Conservation (phyloP, 2,888 invertebrate species). For the Anoplius nigerrimus region DNA sequence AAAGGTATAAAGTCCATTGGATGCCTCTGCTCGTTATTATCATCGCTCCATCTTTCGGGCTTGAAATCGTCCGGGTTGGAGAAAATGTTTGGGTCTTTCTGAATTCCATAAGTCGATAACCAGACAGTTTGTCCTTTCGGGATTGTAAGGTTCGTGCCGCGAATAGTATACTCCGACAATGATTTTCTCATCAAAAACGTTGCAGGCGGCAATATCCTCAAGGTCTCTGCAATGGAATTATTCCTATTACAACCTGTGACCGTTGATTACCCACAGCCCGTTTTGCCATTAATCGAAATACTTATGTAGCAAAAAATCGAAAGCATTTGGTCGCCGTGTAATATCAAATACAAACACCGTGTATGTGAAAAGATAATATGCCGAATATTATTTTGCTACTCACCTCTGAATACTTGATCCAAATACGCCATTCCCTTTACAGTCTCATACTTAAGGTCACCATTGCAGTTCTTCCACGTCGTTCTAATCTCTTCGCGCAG, state of each 20-base stretch:
- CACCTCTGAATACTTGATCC: slow-evolving; percentile 5
- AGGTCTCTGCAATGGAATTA: slow-evolving; percentile 48
- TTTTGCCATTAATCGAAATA: too few relatives aligned
- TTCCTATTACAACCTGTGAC: too few relatives aligned
- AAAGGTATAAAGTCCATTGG: slow-evolving; percentile 58
- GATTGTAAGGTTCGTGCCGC: slow-evolving; percentile 37
- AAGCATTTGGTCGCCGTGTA: too few relatives aligned
- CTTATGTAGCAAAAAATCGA: too few relatives aligned
- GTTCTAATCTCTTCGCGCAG: slow-evolving; percentile 46
- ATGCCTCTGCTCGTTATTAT: slow-evolving; percentile 44
- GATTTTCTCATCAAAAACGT: slow-evolving; percentile 46
- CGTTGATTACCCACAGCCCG: too few relatives aligned
- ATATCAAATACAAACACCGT: neutral
- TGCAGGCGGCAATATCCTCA: slow-evolving; percentile 59
- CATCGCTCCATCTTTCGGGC: slow-evolving; percentile 59
- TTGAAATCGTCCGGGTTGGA: slow-evolving; percentile 59
- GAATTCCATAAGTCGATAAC: slow-evolving; percentile 57
- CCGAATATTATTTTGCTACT: neutral
- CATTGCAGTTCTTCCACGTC: neutral
- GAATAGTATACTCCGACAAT: slow-evolving; percentile 51
- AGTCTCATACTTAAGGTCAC: neutral
- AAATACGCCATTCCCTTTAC: slow-evolving; percentile 5
- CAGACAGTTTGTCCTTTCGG: slow-evolving; percentile 34
- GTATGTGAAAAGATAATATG: neutral
- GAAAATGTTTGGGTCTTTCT: slow-evolving; percentile 58